Evolutionary conservation across 2,888 invertebrate species (phyloP), one percentile per base, ranked within the genome.

Genomic region (Tetragnatha montana): DNA sequence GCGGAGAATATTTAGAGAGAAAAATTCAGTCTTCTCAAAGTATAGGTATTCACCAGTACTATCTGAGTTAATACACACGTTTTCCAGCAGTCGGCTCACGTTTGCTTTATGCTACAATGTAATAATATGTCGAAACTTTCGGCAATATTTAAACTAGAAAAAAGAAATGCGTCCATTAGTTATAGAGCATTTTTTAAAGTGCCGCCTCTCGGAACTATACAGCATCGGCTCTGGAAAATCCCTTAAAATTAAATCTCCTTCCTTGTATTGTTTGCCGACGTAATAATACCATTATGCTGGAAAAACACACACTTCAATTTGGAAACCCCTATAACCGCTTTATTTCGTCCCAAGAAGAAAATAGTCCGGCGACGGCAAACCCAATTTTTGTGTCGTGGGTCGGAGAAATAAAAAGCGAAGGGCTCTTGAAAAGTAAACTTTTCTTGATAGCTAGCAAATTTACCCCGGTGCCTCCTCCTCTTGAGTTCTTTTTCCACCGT

Each of bases 321-420:
- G 21, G 49, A 60, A 21, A 22, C 73, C 47, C 74, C 74, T 50
- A 74, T 74, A 74, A 60, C 60, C 60, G 17, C 17, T 60, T 8
- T 60, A 8, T 60, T n/a, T 60, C 60, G 17, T 6, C 60, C 14
- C 12, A 10, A 60, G 8, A 14, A 60, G 60, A 22, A 50, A 60
- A 22, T 22, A 21, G 82, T 35, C 6, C 14, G n/a, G n/a, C n/a
- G n/a, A n/a, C n/a, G n/a, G n/a, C 60, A n/a, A 60, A 82, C 17
- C 51, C 82, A 82, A 74, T 82, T 82, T 82, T 74, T 82, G 73
- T 74, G 50, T 60, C 51, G 35, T n/a, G n/a, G n/a, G n/a, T n/a
- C n/a, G 14, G 73, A 22, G n/a, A 74, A 71, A 50, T 49, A 22
- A 82, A 82, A 17, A 6, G 6, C 74, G 8, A 12, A 22, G 47